Evolutionary conservation across 1,140 invertebrate genomes (phyloP), one percentile per base, ranked within the genome.

Genomic region (Scaptomyza graminum): DNA sequence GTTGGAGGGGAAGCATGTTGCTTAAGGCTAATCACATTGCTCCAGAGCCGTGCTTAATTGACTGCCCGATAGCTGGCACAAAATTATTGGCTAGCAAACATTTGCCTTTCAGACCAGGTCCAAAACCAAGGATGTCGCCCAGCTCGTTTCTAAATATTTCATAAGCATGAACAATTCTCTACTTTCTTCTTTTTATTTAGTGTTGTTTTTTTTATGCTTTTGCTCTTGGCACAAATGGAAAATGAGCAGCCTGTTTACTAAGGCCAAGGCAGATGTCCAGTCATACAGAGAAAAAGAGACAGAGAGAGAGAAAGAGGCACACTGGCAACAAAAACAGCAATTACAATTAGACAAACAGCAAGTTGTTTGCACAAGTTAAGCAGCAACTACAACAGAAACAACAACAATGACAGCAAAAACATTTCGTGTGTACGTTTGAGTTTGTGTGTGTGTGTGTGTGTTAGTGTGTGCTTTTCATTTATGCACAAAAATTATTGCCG

Each of bases 281-380:
- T 46, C 8, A 22, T 22, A 22, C 18, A 22, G 0, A 22, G 18
- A 22, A 22, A 22, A 22, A 22, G 18, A 22, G 18, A 22, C 18
- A 22, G 18, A 22, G 18, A 22, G 18, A 22, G 18, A 22, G 18
- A 22, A 5, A 22, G 16, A 28, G 46, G 31, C 31, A 34, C 76
- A 80, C 66, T 63, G 46, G 49, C 81, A 85, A 71, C 72, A 74
- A 87, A 88, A 82, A 88, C 72, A 82, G 83, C 83, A 87, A 87
- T 87, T 87, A 87, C 83, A 87, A 87, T 87, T 87, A 87, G 83
- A 87, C 83, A 88, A 87, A 87, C 83, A 88, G 83, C 76, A 88
- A 76, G 82, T 71, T 87, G 83, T 87, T 83, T 88, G 83, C 68
- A 61, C 83, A 87, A 82, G 83, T 74, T 87, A 85, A 85, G 82